A percentile compares a stretch with the other conserved stretches of the same genome.
Conservation (phyloP, 2,888 invertebrate genomes). For the Harmothoe impar region DNA sequence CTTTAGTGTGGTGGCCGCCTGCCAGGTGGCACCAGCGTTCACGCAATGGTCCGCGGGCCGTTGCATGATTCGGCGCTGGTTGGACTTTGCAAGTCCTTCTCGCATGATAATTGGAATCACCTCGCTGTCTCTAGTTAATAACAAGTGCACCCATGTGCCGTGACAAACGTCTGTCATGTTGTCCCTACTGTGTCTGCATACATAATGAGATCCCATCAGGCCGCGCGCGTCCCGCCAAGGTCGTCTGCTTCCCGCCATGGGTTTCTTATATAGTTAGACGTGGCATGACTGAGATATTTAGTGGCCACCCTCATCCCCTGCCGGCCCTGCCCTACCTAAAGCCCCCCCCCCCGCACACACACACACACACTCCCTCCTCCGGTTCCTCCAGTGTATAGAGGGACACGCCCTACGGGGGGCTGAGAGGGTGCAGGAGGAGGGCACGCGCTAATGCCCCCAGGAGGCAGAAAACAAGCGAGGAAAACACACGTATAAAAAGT, state of each 20-base stretch:
- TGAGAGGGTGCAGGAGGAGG: not conserved
- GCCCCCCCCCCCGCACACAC: slow-evolving; percentile 24
- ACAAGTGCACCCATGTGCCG: slow-evolving; percentile 51
- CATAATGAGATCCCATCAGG: slow-evolving; percentile 55
- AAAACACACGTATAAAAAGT: slow-evolving; percentile 48
- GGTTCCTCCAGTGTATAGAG: not conserved
- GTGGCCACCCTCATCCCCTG: not conserved
- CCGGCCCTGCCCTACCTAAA: slow-evolving; percentile 2
- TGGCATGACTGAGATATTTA: slow-evolving; percentile 43
- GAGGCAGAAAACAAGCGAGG: slow-evolving; percentile 1
- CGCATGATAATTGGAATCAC: slow-evolving; percentile 52
- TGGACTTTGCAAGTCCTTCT: slow-evolving; percentile 54
- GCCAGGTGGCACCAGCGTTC: slow-evolving; percentile 51
- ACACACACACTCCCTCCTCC: not conserved
- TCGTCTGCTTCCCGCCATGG: not conserved
- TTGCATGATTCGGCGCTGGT: slow-evolving; percentile 25
- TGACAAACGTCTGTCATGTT: slow-evolving; percentile 49
- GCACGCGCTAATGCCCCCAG: slow-evolving; percentile 24
- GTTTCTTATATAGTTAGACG: slow-evolving; percentile 16
- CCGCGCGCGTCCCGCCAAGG: slow-evolving; percentile 8
- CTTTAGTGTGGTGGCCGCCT: slow-evolving; percentile 13
- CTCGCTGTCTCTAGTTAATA: slow-evolving; percentile 49
- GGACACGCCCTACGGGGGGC: slow-evolving; percentile 3
- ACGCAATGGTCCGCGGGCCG: not conserved
- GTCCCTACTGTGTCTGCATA: slow-evolving; percentile 33